These are phyloP conservation scores for Crotophaga sulcirostris DNA, from an alignment of 2,113 vertebrate genomes.

Conservation along the genomic window DNA sequence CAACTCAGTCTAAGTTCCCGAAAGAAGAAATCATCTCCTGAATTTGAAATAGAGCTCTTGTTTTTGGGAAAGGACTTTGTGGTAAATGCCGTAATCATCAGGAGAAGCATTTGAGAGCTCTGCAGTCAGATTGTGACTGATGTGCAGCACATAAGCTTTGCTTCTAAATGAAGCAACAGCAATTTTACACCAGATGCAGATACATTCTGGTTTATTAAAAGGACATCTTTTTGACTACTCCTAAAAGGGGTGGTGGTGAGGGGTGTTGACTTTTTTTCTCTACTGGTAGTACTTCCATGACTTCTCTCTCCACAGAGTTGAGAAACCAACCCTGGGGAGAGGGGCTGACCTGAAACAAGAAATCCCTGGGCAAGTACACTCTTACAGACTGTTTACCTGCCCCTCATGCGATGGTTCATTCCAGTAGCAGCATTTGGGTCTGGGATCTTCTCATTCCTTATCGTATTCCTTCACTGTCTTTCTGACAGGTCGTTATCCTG, in stretches of 20 bases:
- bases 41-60: background rate
- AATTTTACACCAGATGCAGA: background rate
- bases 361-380: no score
- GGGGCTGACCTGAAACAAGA: no score
- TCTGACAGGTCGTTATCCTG: no score
- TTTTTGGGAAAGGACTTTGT: background rate
- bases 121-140: background rate
- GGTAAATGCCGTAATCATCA: background rate
- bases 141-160: background rate
- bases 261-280: fast-evolving
- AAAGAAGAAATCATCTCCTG: background rate
- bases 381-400: no score
- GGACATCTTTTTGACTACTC: background rate
- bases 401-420: no score
- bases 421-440: no score
- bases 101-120: background rate
- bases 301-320: no score
- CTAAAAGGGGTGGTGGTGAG: background rate
- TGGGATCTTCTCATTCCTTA: no score
- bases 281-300: no score
- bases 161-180: background rate
- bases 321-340: no score
- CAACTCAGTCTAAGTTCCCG: background rate
- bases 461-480: no score
- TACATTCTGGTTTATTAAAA: background rate